Conservation (phyloP, 2,888 invertebrate genomes). For the Doris montereyensis region DNA sequence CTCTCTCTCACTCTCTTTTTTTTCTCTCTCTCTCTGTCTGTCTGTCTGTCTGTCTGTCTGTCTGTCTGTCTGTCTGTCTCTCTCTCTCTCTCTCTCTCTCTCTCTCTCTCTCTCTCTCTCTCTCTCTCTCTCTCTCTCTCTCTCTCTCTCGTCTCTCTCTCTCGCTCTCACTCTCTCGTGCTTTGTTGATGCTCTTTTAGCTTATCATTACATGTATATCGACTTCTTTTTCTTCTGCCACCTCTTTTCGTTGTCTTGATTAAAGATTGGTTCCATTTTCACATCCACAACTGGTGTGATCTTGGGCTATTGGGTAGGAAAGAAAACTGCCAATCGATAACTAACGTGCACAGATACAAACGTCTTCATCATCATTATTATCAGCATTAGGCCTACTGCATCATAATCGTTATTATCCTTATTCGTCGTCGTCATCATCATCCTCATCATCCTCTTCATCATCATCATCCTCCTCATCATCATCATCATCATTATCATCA, state of each 20-base stretch:
- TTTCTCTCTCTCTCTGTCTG: neutral
- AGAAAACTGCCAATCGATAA: neutral
- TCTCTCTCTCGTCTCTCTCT: neutral
- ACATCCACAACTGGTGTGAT: too few relatives aligned
- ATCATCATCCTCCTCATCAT: too few relatives aligned
- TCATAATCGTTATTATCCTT: too few relatives aligned
- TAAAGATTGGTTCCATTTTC: too few relatives aligned
- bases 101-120: slow-evolving; percentile 8
- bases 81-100: neutral
- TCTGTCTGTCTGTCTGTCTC: neutral
- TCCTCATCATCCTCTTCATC: too few relatives aligned
- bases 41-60: neutral
- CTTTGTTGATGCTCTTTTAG: neutral
- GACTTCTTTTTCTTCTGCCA: neutral
- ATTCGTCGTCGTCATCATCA: too few relatives aligned
- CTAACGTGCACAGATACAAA: too few relatives aligned
- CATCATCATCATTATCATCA: neutral
- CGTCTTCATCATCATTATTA: too few relatives aligned
- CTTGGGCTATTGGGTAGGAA: too few relatives aligned
- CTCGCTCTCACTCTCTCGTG: neutral
- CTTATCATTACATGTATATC: neutral
- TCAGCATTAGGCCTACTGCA: too few relatives aligned
- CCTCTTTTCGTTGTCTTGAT: neutral
- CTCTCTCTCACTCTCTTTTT: neutral
- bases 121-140: neutral